These are phyloP conservation scores for Drosophila rhopaloa DNA, from an alignment of 1,140 invertebrate genomes.

Conservation along the genomic window DNA sequence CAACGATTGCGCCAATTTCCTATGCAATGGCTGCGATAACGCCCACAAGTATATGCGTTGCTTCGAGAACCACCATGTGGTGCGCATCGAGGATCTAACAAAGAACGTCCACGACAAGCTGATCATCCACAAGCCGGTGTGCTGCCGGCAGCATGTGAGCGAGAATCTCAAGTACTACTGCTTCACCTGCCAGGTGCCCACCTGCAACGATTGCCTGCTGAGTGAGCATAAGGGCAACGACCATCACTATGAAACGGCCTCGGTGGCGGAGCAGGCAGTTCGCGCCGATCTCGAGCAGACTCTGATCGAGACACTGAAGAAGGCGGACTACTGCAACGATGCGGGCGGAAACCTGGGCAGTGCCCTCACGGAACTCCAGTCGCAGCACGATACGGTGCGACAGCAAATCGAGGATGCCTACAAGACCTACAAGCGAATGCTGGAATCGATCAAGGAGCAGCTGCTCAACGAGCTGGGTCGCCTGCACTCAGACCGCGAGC, in stretches of 20 bases:
- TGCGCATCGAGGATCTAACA: conserved; percentile 94
- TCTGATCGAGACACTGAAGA: conserved; percentile 89
- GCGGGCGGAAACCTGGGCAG: conserved; percentile 90
- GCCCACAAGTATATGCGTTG: conserved; percentile 97
- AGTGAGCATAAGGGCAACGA: conserved; percentile 90
- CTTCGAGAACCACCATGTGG: conserved; percentile 96
- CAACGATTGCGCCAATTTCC: conserved; percentile 96
- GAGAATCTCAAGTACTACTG: conserved; percentile 94
- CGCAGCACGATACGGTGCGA: conserved; percentile 94
- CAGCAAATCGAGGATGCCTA: conserved; percentile 94
- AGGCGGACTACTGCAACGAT: conserved; percentile 89
- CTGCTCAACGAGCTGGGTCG: conserved; percentile 91
- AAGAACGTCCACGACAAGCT: conserved; percentile 87
- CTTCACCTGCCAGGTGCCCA: conserved; percentile 91
- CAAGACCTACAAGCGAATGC: conserved; percentile 91
- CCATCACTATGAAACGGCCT: conserved; percentile 91
- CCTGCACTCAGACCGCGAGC: conserved; percentile 92
- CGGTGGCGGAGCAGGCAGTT: conserved; percentile 90
- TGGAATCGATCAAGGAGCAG: conserved; percentile 92
- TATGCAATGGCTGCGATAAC: conserved; percentile 96
- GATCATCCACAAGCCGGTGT: conserved; percentile 93
- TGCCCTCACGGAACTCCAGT: conserved; percentile 92
- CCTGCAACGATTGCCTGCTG: conserved; percentile 93
- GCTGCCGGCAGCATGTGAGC: conserved; percentile 90
- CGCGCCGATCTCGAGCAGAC: conserved; percentile 90